A percentile compares a stretch with the other conserved stretches of the same genome.
Conservation (phyloP, 2,888 invertebrate genomes). For the Steromphala cineraria region DNA sequence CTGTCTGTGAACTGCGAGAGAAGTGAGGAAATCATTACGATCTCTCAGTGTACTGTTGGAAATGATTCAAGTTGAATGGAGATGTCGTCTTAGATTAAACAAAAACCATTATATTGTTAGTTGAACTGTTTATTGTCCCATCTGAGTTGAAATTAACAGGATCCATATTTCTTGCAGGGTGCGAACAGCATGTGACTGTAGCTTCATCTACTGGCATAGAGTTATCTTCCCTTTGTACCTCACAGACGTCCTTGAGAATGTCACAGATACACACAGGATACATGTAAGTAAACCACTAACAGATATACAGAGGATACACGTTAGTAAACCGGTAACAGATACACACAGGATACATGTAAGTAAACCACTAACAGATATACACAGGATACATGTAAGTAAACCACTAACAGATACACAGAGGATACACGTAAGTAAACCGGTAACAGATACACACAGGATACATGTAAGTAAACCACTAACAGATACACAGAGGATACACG, state of each 20-base stretch:
- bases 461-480: no score
- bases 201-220: constrained; percentile 89
- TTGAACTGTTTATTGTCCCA: background rate
- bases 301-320: constrained; percentile 36
- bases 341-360: constrained; percentile 82
- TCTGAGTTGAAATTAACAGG: background rate
- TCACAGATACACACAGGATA: constrained; percentile 82
- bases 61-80: background rate
- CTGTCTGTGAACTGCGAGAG: constrained; percentile 79
- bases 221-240: constrained; percentile 86
- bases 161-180: constrained; percentile 74
- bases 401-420: no score
- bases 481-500: no score
- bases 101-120: background rate
- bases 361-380: constrained; percentile 81
- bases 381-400: constrained; percentile 72
- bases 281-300: constrained; percentile 75
- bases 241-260: constrained; percentile 82
- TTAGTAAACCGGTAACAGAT: constrained; percentile 83
- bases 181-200: constrained; percentile 82
- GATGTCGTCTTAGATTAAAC: no score
- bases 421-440: no score
- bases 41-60: background rate
- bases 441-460: no score
- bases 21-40: constrained; percentile 56